A percentile compares a stretch with the other conserved stretches of the same genome.
phyloP scores from a whole-genome alignment of 2,113 vertebrate species.

The Myrmecophaga tridactyla region DNA sequence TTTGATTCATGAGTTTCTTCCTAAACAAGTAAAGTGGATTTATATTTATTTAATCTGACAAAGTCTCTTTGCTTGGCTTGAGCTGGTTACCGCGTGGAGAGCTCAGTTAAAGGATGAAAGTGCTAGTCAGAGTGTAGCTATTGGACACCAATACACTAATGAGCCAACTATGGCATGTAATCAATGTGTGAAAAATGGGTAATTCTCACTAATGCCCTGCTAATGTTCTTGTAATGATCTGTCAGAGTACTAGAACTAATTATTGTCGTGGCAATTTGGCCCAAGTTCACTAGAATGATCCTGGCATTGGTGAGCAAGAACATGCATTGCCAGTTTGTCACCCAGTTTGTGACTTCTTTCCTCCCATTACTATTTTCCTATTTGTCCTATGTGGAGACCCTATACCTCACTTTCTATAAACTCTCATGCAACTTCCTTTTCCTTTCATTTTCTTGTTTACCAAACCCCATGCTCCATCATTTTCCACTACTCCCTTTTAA shows the following conservation, averaged over 20 bases:
- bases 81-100: slow-evolving; percentile 56
- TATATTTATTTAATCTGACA: slow-evolving; percentile 39
- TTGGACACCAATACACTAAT: slow-evolving; percentile 83
- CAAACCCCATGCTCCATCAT: neutral
- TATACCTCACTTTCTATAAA: neutral
- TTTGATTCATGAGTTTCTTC: slow-evolving; percentile 74
- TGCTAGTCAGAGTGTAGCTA: slow-evolving; percentile 74
- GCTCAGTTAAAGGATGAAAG: slow-evolving; percentile 54
- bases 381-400: neutral
- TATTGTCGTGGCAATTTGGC: slow-evolving; percentile 84
- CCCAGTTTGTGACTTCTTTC: neutral
- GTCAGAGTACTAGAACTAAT: slow-evolving; percentile 84
- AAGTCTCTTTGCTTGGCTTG: slow-evolving; percentile 23
- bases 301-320: slow-evolving; percentile 53
- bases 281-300: slow-evolving; percentile 75
- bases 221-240: slow-evolving; percentile 89
- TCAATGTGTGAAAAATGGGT: slow-evolving; percentile 87
- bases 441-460: neutral
- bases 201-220: slow-evolving; percentile 84
- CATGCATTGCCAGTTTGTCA: neutral
- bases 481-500: neutral
- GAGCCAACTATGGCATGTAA: slow-evolving; percentile 84
- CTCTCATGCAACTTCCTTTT: neutral
- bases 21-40: slow-evolving; percentile 12
- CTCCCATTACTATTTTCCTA: neutral